A percentile compares a stretch with the other conserved stretches of the same genome.
Evolutionary conservation across 2,888 invertebrate genomes (phyloP).

Genomic region (Cyrtodaria siliqua): DNA sequence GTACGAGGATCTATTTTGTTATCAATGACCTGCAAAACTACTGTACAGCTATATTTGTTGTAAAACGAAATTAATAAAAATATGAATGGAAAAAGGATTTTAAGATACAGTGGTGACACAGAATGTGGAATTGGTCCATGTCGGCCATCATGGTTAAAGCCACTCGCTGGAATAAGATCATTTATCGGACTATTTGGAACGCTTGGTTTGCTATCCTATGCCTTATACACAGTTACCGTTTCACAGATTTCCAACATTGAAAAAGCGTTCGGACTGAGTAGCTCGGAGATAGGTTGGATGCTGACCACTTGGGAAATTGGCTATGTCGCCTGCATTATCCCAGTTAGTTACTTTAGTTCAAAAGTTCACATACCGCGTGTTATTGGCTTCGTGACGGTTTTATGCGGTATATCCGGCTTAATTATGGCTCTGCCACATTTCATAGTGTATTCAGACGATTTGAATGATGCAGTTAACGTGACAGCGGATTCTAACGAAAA

Average conservation of each 20-base stretch:
- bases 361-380: slow-evolving; percentile 42
- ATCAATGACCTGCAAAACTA: no score
- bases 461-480: not conserved
- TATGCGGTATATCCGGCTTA: slow-evolving; percentile 48
- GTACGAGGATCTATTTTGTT: no score
- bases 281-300: slow-evolving; percentile 50
- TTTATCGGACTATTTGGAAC: slow-evolving; percentile 58
- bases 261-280: slow-evolving; percentile 61
- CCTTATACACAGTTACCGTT: slow-evolving; percentile 48
- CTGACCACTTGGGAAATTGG: slow-evolving; percentile 60
- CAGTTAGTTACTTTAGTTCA: slow-evolving; percentile 50
- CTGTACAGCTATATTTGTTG: no score
- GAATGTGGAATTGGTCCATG: slow-evolving; percentile 8
- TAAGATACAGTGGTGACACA: not conserved
- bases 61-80: no score
- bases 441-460: slow-evolving; percentile 31
- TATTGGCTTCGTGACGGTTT: slow-evolving; percentile 41
- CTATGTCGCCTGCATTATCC: slow-evolving; percentile 29
- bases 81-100: not conserved
- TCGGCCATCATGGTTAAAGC: slow-evolving; percentile 15
- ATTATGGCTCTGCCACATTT: slow-evolving; percentile 58
- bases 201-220: slow-evolving; percentile 40
- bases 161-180: slow-evolving; percentile 25
- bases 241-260: slow-evolving; percentile 60
- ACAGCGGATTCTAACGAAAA: not conserved